phyloP scores from a whole-genome alignment of 2,797 vertebrate species.

The Smutsia temminckii region DNA sequence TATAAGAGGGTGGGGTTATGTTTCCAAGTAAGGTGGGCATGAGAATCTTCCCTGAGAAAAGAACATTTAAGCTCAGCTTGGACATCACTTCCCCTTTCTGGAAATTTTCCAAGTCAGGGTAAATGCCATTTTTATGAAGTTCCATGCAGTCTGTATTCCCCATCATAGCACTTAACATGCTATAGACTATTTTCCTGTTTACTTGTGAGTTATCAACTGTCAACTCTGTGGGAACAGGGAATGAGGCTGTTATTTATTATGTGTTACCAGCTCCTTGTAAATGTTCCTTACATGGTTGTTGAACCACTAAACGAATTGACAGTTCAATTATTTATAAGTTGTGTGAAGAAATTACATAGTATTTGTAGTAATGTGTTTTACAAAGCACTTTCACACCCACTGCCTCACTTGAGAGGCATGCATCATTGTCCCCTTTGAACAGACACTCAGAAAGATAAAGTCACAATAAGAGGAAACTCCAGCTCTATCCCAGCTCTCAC shows the following conservation, averaged over 20 bases:
- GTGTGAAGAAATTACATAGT: background rate
- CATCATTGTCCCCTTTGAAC: background rate
- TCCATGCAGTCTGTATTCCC: background rate
- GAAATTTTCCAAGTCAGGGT: background rate
- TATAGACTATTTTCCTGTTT: background rate
- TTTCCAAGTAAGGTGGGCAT: background rate
- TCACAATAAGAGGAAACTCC: background rate
- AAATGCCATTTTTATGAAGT: background rate
- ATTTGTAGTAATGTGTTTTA: background rate
- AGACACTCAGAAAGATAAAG: background rate
- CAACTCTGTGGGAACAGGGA: background rate
- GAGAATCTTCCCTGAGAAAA: background rate
- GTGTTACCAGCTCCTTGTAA: background rate
- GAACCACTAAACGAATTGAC: background rate
- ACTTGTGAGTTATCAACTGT: background rate
- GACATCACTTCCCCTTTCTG: background rate
- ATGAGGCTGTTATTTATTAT: background rate
- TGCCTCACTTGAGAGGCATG: background rate
- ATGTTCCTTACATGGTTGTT: background rate
- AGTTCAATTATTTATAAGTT: background rate
- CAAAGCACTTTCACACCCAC: too few relatives aligned
- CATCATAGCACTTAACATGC: background rate
- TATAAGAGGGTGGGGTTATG: background rate
- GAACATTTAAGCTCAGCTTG: background rate
- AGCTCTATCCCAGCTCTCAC: background rate